Evolutionary conservation across 2,113 vertebrate genomes (phyloP), one percentile per base, ranked within the genome.

Genomic region (Cricetomys ansorgei): DNA sequence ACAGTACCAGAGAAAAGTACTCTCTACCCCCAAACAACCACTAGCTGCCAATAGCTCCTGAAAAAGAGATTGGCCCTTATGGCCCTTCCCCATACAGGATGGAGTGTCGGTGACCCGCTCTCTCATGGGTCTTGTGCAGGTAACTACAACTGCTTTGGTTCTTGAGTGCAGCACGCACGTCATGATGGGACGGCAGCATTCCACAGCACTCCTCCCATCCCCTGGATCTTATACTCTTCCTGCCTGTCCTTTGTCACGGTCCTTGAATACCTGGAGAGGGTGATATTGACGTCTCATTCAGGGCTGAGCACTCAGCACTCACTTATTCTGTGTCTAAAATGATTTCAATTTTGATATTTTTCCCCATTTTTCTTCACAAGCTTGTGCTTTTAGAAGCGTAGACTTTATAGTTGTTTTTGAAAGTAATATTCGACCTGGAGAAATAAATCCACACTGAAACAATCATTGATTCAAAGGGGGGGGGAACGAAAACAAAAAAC

Each of bases 381-480:
- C 23, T 55, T 59, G 4, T 25, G 21, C 77, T 27, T 57, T 81
- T 59, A 59, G 53, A 80, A 80, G 57, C 53, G 27, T 59, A 23
- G 53, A 40, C 5, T 57, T 57, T 40, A 37, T 11, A 40, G 53
- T 7, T 15, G 40, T 55, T 53, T 93, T 83, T 65, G n/a, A 70
- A 92, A 92, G 31, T 77, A 75, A 23, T 65, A 80, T 73, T 95
- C 96, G 65, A 70, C 50, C 37, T 29, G 59, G 57, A 62, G 53
- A 95, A 95, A 84, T 50, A 77, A 73, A 9, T 62, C 62, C 80
- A 62, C 55, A 59, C 13, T 62, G 53, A 83, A 62, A 43, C 55
- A 83, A 29, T 31, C n/a, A 83, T 29, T 83, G 25, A 25, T 29
- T 43, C 40, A 72, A 72, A n/a, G n/a, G n/a, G n/a, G n/a, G n/a